phyloP scores from a whole-genome alignment of 2,888 invertebrate genomes.

The Malthinus flaveolus region DNA sequence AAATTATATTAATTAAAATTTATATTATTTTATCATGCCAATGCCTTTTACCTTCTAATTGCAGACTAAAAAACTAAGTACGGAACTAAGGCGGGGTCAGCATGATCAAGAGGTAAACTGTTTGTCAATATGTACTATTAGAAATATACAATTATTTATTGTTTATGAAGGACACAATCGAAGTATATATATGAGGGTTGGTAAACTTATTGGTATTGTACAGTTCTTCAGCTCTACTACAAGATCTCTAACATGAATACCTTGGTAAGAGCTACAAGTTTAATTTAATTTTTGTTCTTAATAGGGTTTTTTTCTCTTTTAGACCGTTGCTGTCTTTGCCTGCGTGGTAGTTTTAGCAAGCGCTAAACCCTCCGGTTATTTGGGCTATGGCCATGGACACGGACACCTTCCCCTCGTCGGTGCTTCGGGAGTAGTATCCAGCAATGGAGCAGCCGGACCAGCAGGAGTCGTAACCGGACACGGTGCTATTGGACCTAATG shows the following conservation, averaged over 20 bases:
- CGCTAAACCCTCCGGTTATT: constrained; percentile 12
- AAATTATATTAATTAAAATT: too few species aligned
- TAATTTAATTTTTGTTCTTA: neutral
- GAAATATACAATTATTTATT: constrained; percentile 18
- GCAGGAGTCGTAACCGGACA: constrained; percentile 22
- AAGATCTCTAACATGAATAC: constrained; percentile 19
- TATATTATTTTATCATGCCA: neutral
- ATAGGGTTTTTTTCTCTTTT: neutral
- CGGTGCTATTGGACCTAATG: constrained; percentile 22
- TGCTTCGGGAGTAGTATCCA: constrained; percentile 22
- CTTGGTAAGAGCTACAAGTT: constrained; percentile 12
- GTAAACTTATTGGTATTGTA: constrained; percentile 12
- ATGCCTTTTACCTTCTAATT: constrained; percentile 19
- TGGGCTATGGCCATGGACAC: constrained; percentile 6
- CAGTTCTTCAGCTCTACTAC: constrained; percentile 7
- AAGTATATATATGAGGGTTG: constrained; percentile 18
- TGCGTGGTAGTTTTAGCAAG: constrained; percentile 14
- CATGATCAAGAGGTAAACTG: constrained; percentile 10
- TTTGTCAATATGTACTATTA: constrained; percentile 17
- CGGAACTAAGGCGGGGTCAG: constrained; percentile 21
- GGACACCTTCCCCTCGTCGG: constrained; percentile 12
- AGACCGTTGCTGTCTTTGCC: constrained; percentile 12
- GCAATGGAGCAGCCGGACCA: constrained; percentile 21
- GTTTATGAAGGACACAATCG: constrained; percentile 17
- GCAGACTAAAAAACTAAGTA: constrained; percentile 4